phyloP scores from a whole-genome alignment of 92 coral and sea anemone species.

The Muricea muricata region DNA sequence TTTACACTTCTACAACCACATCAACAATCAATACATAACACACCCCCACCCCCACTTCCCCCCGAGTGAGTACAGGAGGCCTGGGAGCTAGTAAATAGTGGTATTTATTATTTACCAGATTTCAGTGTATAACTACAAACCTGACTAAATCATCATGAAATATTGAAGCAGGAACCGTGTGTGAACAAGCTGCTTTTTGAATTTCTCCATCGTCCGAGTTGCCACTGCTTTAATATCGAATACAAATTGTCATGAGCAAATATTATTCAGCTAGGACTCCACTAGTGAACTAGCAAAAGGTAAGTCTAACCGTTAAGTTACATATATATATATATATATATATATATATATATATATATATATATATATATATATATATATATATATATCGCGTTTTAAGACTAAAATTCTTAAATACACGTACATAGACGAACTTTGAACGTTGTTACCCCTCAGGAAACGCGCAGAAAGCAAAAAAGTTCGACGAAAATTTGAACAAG shows the following conservation, averaged over 20 bases:
- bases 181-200: slow-evolving; percentile 85
- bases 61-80: no score
- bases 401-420: not conserved
- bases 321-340: no score
- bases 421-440: not conserved
- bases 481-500: slow-evolving; percentile 20
- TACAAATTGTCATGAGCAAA: no score
- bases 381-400: not conserved
- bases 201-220: slow-evolving; percentile 57
- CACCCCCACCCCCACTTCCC: no score
- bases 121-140: slow-evolving; percentile 77
- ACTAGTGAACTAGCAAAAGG: not conserved
- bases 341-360: no score
- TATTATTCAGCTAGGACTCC: no score
- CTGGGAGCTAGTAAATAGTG: not conserved
- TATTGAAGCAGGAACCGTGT: slow-evolving; percentile 73
- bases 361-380: no score
- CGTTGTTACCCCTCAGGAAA: not conserved
- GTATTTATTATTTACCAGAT: no score
- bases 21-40: no score
- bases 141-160: slow-evolving; percentile 88
- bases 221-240: not conserved
- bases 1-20: no score
- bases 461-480: slow-evolving; percentile 20
- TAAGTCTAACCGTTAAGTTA: not conserved